Evolutionary conservation across 1,140 invertebrate genomes (phyloP).

Genomic region (Dryas iulia): DNA sequence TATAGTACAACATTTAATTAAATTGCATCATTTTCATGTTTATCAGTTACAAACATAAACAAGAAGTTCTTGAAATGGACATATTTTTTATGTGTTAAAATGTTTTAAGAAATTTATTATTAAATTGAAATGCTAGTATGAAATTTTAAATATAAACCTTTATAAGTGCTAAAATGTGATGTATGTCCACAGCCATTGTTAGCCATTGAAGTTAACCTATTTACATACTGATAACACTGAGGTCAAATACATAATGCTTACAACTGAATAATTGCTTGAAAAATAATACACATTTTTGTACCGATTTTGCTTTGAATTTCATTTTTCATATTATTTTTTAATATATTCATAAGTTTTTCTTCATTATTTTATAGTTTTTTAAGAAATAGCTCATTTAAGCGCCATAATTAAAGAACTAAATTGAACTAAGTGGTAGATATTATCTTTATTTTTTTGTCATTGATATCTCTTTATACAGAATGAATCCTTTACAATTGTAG

Average conservation of each 20-base stretch:
- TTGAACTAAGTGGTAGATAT: no score
- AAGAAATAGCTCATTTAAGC: no score
- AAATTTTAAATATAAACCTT: background rate
- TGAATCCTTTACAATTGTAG: no score
- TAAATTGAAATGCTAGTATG: no score
- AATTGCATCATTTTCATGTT: background rate
- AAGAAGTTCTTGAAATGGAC: background rate
- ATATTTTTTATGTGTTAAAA: no score
- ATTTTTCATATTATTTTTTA: no score
- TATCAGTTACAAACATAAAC: background rate
- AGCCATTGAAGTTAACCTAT: slow-evolving; percentile 33
- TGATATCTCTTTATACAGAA: no score
- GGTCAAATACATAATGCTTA: slow-evolving; percentile 14
- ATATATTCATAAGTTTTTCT: no score
- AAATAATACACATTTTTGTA: slow-evolving; percentile 2
- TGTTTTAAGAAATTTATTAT: no score
- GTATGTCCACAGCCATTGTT: slow-evolving; percentile 14
- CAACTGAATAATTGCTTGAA: slow-evolving; percentile 27
- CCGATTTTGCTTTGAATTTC: background rate
- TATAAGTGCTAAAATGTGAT: background rate
- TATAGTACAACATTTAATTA: background rate
- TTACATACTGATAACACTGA: slow-evolving; percentile 33
- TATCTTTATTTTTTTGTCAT: no score
- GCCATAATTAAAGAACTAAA: no score
- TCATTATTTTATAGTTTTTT: no score